Evolutionary conservation across 2,888 invertebrate species (phyloP).

Genomic region (Agapostemon virescens): DNA sequence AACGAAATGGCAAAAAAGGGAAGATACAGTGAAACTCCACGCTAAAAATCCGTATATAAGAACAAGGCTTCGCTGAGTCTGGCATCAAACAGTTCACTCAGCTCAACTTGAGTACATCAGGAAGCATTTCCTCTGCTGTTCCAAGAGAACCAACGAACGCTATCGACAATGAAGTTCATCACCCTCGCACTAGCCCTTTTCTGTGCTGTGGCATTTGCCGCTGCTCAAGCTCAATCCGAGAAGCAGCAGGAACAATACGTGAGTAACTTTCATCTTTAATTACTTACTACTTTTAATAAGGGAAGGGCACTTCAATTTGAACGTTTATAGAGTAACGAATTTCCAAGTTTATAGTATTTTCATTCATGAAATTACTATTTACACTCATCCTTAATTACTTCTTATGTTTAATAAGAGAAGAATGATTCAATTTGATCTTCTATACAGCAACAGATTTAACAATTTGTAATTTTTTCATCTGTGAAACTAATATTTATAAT

Average conservation of each 20-base stretch:
- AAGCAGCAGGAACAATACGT: neutral
- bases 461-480: too few relatives aligned
- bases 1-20: neutral
- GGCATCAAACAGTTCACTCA: constrained; percentile 23
- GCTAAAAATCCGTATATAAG: constrained; percentile 39
- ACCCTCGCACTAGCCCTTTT: constrained; percentile 13
- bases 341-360: too few relatives aligned
- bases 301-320: too few relatives aligned
- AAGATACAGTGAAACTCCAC: neutral
- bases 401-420: too few relatives aligned
- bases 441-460: too few relatives aligned
- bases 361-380: too few relatives aligned
- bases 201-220: constrained; percentile 21
- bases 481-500: too few relatives aligned
- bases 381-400: too few relatives aligned
- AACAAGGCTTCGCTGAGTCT: neutral
- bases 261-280: too few relatives aligned
- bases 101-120: constrained; percentile 11
- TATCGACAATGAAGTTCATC: constrained; percentile 40
- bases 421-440: too few relatives aligned
- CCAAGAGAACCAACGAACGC: neutral
- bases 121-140: neutral
- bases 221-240: neutral
- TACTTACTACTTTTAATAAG: too few relatives aligned
- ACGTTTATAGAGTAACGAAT: too few relatives aligned